phyloP scores from a whole-genome alignment of 2,888 invertebrate genomes.

The Eueremaeus valkanovi region DNA sequence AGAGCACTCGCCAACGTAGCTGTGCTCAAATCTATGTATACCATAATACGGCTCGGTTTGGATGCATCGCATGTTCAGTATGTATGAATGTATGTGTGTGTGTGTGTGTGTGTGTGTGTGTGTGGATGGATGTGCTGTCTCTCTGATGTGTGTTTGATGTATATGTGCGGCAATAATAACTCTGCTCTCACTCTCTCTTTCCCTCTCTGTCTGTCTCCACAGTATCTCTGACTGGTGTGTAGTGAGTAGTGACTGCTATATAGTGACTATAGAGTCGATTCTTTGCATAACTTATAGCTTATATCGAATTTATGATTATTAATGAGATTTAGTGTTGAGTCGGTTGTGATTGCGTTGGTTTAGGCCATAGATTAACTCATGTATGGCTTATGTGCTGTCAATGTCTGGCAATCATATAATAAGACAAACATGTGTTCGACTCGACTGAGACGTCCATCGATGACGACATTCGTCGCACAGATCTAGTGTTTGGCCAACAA shows the following conservation, averaged over 20 bases:
- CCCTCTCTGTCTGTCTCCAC: too few relatives aligned
- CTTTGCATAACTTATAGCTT: constrained; percentile 27
- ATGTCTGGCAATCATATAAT: constrained; percentile 24
- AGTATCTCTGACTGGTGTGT: too few relatives aligned
- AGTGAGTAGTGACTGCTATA: constrained; percentile 13
- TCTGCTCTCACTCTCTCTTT: too few relatives aligned
- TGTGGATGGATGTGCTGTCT: background rate
- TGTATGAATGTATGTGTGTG: too few relatives aligned
- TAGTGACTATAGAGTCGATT: constrained; percentile 32
- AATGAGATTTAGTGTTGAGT: constrained; percentile 21
- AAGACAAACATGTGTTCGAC: constrained; percentile 9
- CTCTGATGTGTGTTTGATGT: constrained; percentile 1
- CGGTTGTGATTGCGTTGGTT: background rate
- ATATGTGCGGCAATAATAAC: constrained; percentile 34
- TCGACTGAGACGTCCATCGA: background rate
- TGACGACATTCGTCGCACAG: background rate
- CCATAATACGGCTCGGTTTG: background rate
- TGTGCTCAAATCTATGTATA: background rate
- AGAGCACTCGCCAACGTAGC: background rate
- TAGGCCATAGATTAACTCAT: constrained; percentile 18
- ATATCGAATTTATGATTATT: background rate
- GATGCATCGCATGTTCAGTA: too few relatives aligned
- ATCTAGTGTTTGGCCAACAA: background rate
- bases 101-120: background rate
- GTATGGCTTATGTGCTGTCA: background rate